Percentiles rank a stretch among this genome's conserved stretches.
These are phyloP conservation scores for Drosophila sordidapex DNA, from an alignment of 2,888 invertebrate species.

Conservation along the genomic window DNA sequence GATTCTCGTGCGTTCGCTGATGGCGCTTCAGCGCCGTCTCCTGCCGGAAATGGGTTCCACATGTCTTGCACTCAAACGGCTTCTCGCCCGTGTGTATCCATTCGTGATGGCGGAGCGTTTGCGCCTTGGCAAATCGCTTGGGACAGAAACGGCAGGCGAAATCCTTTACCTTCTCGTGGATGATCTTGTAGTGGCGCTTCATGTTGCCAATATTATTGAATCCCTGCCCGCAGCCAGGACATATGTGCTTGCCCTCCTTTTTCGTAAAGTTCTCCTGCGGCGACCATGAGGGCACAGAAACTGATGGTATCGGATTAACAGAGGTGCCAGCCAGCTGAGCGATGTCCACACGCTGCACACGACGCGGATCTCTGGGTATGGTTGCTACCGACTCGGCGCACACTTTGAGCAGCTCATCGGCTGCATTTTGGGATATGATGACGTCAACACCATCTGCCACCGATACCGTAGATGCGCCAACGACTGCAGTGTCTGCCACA, in stretches of 20 bases:
- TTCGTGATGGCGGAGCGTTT: conserved; percentile 83
- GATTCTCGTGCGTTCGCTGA: conserved; percentile 80
- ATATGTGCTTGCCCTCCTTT: conserved; percentile 83
- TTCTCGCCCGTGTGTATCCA: conserved; percentile 84
- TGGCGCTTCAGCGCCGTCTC: conserved; percentile 82
- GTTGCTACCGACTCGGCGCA: conserved; percentile 82
- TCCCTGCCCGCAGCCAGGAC: conserved; percentile 82
- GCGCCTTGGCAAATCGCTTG: conserved; percentile 83
- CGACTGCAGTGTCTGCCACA: conserved; percentile 8
- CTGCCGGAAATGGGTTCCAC: conserved; percentile 83
- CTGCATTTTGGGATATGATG: conserved; percentile 73
- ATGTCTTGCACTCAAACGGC: conserved; percentile 81
- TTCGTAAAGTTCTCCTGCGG: conserved; percentile 83
- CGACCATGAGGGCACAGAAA: conserved; percentile 82
- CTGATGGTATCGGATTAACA: conserved; percentile 81
- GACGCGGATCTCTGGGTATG: conserved; percentile 81
- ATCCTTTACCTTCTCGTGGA: conserved; percentile 83
- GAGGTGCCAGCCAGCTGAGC: conserved; percentile 80
- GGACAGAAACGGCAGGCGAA: conserved; percentile 83
- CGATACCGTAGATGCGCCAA: conserved; percentile 1
- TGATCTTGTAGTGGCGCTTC: conserved; percentile 82
- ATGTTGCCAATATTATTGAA: conserved; percentile 83
- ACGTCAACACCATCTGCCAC: conserved; percentile 35
- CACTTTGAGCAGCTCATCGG: conserved; percentile 81
- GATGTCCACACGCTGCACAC: conserved; percentile 81